phyloP scores from a whole-genome alignment of 1,140 invertebrate species.

The Drosophila neocordata region DNA sequence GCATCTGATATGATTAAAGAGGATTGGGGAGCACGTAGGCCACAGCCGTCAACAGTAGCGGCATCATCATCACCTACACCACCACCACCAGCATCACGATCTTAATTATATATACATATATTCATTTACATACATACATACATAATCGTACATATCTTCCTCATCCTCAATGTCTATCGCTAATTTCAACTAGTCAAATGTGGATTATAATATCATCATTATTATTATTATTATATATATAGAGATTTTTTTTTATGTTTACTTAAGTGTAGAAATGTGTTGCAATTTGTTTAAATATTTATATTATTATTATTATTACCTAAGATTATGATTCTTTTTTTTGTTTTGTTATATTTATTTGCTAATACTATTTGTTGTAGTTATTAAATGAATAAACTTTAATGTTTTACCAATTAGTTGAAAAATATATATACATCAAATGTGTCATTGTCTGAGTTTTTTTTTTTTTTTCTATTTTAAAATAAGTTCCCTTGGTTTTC shows the following conservation, averaged over 20 bases:
- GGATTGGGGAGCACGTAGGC: slow-evolving; percentile 85
- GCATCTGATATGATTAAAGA: slow-evolving; percentile 90
- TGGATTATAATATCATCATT: slow-evolving; percentile 40
- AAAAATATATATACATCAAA: background rate
- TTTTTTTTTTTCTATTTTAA: background rate
- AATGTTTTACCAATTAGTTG: slow-evolving; percentile 1
- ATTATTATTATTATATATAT: no score
- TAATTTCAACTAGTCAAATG: slow-evolving; percentile 72
- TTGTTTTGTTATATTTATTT: slow-evolving; percentile 4
- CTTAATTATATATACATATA: background rate
- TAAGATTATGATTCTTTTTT: slow-evolving; percentile 20
- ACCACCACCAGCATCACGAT: background rate
- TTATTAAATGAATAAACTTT: slow-evolving; percentile 5
- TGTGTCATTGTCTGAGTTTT: background rate
- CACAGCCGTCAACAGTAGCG: background rate
- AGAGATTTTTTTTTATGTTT: slow-evolving; percentile 21
- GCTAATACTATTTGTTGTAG: slow-evolving; percentile 8
- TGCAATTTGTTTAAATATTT: slow-evolving; percentile 57
- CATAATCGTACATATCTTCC: background rate
- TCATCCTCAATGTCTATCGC: slow-evolving; percentile 25
- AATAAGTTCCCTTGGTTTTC: no score
- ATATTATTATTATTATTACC: slow-evolving; percentile 55
- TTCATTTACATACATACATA: background rate
- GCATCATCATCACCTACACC: background rate
- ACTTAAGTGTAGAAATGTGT: slow-evolving; percentile 31